Evolutionary conservation across 1,140 invertebrate species (phyloP), one percentile per base, ranked within the genome.

Genomic region (Acromyrmex heyeri): DNA sequence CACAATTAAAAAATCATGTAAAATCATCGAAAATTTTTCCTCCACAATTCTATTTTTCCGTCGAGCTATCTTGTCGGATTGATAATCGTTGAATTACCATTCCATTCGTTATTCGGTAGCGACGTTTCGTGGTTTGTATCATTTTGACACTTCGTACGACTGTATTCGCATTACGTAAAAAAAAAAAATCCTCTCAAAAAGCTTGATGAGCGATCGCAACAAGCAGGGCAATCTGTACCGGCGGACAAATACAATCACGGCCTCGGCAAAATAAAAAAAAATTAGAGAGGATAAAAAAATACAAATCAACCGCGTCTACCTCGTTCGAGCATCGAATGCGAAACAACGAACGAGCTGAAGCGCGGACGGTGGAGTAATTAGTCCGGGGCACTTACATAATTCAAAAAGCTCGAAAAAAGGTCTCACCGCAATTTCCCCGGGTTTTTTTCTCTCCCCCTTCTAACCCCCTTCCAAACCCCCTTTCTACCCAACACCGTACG

Each of bases 381-480:
- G 69, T 83, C 79, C 69, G 55, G 55, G 69, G 79, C 69, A 83
- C 79, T 83, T 83, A 83, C 79, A 83, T 83, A 83, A 83, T 83
- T 83, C 79, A 83, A 83, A 83, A 83, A 83, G 79, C 79, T 83
- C 79, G 67, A 83, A 83, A 83, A 83, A 83, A 75, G 79, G 14
- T 83, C 79, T 83, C 69, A n/a, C 79, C 69, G 79, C 79, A 83
- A 83, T 83, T 83, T 83, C 69, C 48, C 38, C n/a, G 24, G 3
- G 0, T 61, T 50, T 61, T 59, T 85, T 76, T 78, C 34, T 59
- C 53, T 30, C 48, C 27, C 50, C 18, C 48, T 16, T 12, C 24
- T 21, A 5, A 3, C 10, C 8, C 50, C 50, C 14, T 12, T 44
- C 18, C 24, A 14, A 24, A 14, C 12, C 14, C n/a, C 44, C 27